These are phyloP conservation scores for Clangula hyemalis DNA, from an alignment of 2,797 vertebrate species.

Conservation along the genomic window DNA sequence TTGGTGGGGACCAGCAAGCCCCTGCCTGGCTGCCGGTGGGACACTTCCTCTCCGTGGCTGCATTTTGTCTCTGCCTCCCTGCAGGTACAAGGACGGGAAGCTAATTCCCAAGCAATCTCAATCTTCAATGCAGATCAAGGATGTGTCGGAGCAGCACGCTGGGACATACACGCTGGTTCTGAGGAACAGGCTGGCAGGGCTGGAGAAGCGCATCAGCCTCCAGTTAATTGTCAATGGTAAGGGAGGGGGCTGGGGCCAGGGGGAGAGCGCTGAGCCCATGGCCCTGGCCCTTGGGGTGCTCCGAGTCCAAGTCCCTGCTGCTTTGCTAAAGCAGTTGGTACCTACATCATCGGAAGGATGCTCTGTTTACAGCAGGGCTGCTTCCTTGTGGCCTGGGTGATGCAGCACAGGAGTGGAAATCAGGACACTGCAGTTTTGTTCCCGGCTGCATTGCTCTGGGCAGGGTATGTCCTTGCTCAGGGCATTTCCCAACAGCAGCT, in stretches of 20 bases:
- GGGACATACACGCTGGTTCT: slow-evolving; percentile 88
- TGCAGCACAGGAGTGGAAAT: neutral
- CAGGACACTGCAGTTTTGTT: neutral
- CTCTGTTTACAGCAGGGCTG: neutral
- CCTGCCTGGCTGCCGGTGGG: slow-evolving; percentile 25
- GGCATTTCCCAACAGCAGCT: fast-evolving
- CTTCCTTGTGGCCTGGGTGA: neutral
- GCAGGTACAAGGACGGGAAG: slow-evolving; percentile 92
- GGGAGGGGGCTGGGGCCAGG: neutral
- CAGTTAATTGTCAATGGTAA: slow-evolving; percentile 86
- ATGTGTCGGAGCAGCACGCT: slow-evolving; percentile 87
- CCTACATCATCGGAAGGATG: neutral
- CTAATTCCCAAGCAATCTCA: slow-evolving; percentile 86
- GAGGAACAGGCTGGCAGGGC: slow-evolving; percentile 83
- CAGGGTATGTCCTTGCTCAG: neutral
- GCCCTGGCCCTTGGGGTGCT: neutral
- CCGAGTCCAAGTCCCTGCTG: fast-evolving
- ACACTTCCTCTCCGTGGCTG: slow-evolving; percentile 59
- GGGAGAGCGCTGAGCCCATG: neutral
- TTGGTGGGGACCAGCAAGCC: neutral
- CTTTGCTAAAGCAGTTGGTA: neutral
- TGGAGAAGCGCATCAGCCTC: slow-evolving; percentile 86
- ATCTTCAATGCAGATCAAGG: slow-evolving; percentile 90
- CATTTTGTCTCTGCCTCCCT: slow-evolving; percentile 57
- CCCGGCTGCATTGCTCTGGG: neutral